Conservation (phyloP, 2,888 invertebrate species). For the Dexiosoma caninum region DNA sequence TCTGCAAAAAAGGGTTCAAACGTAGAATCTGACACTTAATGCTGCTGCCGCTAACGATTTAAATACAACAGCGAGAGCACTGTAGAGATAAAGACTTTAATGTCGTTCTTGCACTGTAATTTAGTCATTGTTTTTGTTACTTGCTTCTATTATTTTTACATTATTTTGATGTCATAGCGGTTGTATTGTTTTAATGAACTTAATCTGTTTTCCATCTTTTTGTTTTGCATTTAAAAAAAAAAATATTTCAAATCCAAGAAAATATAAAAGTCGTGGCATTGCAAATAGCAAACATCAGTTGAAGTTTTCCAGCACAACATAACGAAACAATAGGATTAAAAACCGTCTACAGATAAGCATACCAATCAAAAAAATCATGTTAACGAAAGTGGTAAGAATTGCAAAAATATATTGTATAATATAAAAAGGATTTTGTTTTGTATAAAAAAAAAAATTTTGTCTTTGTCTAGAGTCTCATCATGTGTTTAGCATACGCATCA, state of each 20-base stretch:
- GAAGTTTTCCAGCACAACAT: slow-evolving; percentile 45
- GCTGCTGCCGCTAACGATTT: slow-evolving; percentile 4
- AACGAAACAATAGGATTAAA: slow-evolving; percentile 47
- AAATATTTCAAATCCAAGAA: slow-evolving; percentile 41
- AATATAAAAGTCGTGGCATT: slow-evolving; percentile 62
- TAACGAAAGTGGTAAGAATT: slow-evolving; percentile 51
- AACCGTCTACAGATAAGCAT: background rate
- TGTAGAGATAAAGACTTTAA: slow-evolving; percentile 43
- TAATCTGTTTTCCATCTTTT: slow-evolving; percentile 27
- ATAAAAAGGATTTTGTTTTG: background rate
- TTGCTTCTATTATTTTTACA: slow-evolving; percentile 20
- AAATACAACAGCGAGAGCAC: slow-evolving; percentile 20
- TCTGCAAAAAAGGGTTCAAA: slow-evolving; percentile 4
- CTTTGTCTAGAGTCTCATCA: slow-evolving; percentile 23
- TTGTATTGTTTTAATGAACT: slow-evolving; percentile 60
- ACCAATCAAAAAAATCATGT: slow-evolving; percentile 7
- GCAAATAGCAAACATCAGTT: slow-evolving; percentile 51
- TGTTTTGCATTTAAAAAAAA: slow-evolving; percentile 47
- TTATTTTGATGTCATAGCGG: slow-evolving; percentile 36
- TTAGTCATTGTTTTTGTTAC: slow-evolving; percentile 29
- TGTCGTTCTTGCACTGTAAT: slow-evolving; percentile 51
- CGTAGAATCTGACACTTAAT: slow-evolving; percentile 18
- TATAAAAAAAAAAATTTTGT: background rate
- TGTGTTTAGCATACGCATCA: slow-evolving; percentile 65
- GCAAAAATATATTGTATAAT: background rate